Base-by-base conservation (phyloP, 37 sponge, comb jelly and placozoan genomes). In the Halichondria panicea region DNA sequence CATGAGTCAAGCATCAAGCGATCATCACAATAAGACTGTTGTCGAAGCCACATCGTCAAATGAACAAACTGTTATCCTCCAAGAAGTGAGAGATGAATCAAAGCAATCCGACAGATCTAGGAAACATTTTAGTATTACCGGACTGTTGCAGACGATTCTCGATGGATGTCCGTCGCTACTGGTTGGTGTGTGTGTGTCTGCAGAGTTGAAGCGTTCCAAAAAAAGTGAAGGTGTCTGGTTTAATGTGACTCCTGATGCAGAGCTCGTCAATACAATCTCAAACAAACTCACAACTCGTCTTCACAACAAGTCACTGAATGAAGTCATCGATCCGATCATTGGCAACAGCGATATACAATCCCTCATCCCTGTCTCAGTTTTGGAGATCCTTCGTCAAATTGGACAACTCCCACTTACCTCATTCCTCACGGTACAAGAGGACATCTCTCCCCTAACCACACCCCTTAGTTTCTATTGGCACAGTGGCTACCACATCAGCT, bases 391-490 rank as follows among this genome's bases (percentile, higher is more conserved):
- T 1, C 21, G 45, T n/a, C n/a, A n/a, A n/a, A n/a, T n/a, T n/a
- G n/a, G n/a, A n/a, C n/a, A n/a, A n/a, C n/a, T n/a, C 32, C 74
- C 87, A 24, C 50, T 79, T 2, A 19, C 30, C 13, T 45, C 50
- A 3, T 9, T 86, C 43, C 68, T 86, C 44, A 35, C 67, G 18
- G n/a, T 72, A 6, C 81, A 86, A 12, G 55, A 45, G 24, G 89
- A 89, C 55, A 5, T 60, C 42, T 19, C 66, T 9, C 74, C 68
- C 12, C 80, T 89, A 25, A 15, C 55, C 8, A 78, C 74, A 27
- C 89, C 79, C 30, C n/a, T 82, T 9, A 82, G 84, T 58, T 89
- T 89, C 80, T 82, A 79, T 63, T 88, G 83, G 83, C 53, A 82
- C 43, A 81, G 76, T 48, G 22, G 36, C 37, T 81, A 76, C 60